A percentile compares a stretch with the other conserved stretches of the same genome.
Conservation (phyloP, 2,888 invertebrate genomes). For the Drosophila parthenogenetica region DNA sequence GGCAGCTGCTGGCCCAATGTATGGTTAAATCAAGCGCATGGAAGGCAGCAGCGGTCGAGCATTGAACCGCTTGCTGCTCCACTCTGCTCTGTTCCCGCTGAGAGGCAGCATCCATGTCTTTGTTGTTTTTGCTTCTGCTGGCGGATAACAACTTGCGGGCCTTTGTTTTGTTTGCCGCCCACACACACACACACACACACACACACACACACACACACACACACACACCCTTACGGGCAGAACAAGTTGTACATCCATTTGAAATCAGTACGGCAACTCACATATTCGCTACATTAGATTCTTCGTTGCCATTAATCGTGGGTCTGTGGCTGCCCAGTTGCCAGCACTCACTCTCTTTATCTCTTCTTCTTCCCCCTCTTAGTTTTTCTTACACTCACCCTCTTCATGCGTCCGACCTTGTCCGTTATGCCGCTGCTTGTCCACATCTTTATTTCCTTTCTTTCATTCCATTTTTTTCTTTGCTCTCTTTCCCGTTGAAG, state of each 20-base stretch:
- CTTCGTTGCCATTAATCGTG: conserved; percentile 78
- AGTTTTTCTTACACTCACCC: background rate
- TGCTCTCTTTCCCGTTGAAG: conserved; percentile 10
- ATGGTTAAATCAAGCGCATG: conserved; percentile 78
- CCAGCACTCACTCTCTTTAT: conserved; percentile 40
- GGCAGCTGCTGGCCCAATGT: conserved; percentile 62
- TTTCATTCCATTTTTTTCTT: background rate
- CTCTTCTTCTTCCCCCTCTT: conserved; percentile 14
- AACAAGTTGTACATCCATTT: conserved; percentile 54
- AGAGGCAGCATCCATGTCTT: conserved; percentile 9
- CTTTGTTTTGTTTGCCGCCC: conserved; percentile 63
- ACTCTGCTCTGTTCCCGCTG: conserved; percentile 5
- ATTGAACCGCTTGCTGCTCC: conserved; percentile 61
- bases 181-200: conserved; percentile 32
- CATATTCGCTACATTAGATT: conserved; percentile 79
- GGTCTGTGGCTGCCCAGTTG: conserved; percentile 53
- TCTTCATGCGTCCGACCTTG: background rate
- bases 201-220: background rate
- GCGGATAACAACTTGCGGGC: conserved; percentile 63
- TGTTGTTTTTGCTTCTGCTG: conserved; percentile 60
- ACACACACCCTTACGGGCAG: background rate
- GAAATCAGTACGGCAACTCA: conserved; percentile 78
- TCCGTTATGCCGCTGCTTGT: background rate
- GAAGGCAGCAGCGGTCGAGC: conserved; percentile 61
- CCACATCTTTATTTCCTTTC: background rate